Base-by-base conservation (phyloP, 2,888 invertebrate genomes). In the Polydrusus cervinus region DNA sequence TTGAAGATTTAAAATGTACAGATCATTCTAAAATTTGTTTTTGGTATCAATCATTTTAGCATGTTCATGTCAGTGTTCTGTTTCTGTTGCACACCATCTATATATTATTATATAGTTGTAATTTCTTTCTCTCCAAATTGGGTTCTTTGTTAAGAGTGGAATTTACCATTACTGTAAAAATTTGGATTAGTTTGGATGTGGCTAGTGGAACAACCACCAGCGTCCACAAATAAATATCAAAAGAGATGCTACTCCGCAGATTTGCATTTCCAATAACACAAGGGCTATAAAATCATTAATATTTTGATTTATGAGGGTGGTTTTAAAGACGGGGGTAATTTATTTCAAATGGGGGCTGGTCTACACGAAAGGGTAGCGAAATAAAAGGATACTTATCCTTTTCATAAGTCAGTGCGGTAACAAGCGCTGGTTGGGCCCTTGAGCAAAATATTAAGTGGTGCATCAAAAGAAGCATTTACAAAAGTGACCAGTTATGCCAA, bases 241-340 rank as follows among this genome's bases (percentile, higher is more conserved):
- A 65, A 51, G 45, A 66, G 53, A 66, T 53, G 53, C 51, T 53
- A 34, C 34, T 34, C 7, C 13, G 38, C 11, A 38, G 20, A 66
- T 66, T 66, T 53, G n/a, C 53, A 66, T 66, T 53, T 38, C 55
- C 51, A 53, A 66, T 66, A 53, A 38, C 53, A 66, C 53, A 55
- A 45, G 45, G 49, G 71, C 71, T 65, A 65, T 71, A 65, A 71
- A 71, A 71, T 71, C 71, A 71, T 71, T 57, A 71, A 57, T 65
- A 18, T 71, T 71, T 71, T 71, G 71, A 71, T 71, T 71, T 71
- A 71, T 71, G 64, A 38, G 71, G 55, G 45, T 38, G 57, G 38
- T 53, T 57, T 65, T 45, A 71, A 43, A 40, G 43, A 65, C 20
- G 57, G 65, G 65, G 71, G 65, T 65, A 57, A 65, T 71, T 71